Conservation (phyloP, 2,888 invertebrate species). For the Melinopterus prodromus region DNA sequence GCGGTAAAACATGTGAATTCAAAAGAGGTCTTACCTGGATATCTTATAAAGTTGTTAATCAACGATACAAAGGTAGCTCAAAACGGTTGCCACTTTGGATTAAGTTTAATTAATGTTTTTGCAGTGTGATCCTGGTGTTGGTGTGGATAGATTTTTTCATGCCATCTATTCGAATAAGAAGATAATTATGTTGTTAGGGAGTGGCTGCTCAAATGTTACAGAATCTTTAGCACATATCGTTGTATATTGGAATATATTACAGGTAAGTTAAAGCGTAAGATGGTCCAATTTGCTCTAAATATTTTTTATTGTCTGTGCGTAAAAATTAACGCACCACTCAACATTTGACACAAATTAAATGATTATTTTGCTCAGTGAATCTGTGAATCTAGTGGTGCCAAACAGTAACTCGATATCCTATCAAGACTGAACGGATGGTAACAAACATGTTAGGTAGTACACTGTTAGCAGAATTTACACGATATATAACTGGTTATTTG, state of each 20-base stretch:
- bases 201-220: constrained; percentile 90
- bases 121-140: constrained; percentile 92
- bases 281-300: too few relatives aligned
- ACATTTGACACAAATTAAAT: too few relatives aligned
- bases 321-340: too few relatives aligned
- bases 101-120: constrained; percentile 46
- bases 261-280: constrained; percentile 64
- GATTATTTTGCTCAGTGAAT: too few relatives aligned
- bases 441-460: too few relatives aligned
- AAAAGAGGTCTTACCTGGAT: constrained; percentile 73
- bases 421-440: too few relatives aligned
- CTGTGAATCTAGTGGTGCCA: too few relatives aligned
- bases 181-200: constrained; percentile 83
- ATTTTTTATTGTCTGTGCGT: too few relatives aligned
- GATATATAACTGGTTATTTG: too few relatives aligned
- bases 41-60: constrained; percentile 76
- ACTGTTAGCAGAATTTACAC: too few relatives aligned
- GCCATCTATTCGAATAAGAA: constrained; percentile 83
- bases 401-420: too few relatives aligned
- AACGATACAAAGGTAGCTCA: constrained; percentile 84
- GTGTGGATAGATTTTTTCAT: constrained; percentile 91
- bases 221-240: constrained; percentile 91
- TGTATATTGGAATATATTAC: constrained; percentile 91
- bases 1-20: constrained; percentile 84
- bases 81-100: background rate